Evolutionary conservation across 2,113 vertebrate genomes (phyloP), one percentile per base, ranked within the genome.

Genomic region (Rana temporaria): DNA sequence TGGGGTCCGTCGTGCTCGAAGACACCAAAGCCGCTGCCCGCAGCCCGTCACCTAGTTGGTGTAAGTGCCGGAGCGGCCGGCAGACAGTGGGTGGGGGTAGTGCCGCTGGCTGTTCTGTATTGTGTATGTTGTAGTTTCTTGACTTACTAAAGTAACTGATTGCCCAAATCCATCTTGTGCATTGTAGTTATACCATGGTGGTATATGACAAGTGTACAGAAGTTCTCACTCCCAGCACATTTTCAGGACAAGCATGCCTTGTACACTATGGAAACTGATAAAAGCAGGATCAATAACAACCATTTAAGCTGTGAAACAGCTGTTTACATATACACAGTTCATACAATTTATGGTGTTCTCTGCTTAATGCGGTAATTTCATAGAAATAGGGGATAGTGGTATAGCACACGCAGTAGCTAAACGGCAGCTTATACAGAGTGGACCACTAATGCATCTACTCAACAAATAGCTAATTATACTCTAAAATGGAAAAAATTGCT

Each of bases 321-420:
- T 75, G 30, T 62, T 70, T 59, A 71, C n/a, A 30, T 64, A 38
- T 70, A 70, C 26, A 5, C 6, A 8, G 67, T 62, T n/a, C 16
- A 24, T 52, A 34, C 30, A 38, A 79, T 79, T 63, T 69, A 69
- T 69, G 26, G 17, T 59, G 42, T 64, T 7, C 26, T 53, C 22
- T 57, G 15, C 57, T 17, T 79, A 79, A 68, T 79, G 53, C 69
- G 77, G 26, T 18, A 8, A 18, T 69, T 79, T 80, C 32, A 22
- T 22, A 42, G 55, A 71, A 70, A 62, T 56, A 14, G 34, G n/a
- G 53, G 8, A 68, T 32, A 22, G 65, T 59, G 8, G 56, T 52
- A 48, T 18, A 6, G 55, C 57, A 22, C 63, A 38, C n/a, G 18
- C 42, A 6, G 15, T 19, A 14, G 55, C 18, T 69, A 48, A 79